These are phyloP conservation scores for Shinisaurus crocodilurus DNA, from an alignment of 2,113 vertebrate species.

Conservation along the genomic window DNA sequence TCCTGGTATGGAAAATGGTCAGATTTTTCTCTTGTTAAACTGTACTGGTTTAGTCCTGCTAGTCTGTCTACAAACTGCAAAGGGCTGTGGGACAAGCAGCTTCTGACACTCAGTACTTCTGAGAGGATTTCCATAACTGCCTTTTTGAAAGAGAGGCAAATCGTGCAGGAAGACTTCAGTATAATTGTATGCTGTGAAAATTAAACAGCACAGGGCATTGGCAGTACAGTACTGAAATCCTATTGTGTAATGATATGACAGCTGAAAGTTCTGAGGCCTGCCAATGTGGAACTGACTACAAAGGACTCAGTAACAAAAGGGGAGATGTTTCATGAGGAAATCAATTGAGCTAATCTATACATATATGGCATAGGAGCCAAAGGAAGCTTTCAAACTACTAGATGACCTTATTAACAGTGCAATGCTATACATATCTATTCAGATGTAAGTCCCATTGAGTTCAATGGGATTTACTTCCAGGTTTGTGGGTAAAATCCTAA, in stretches of 20 bases:
- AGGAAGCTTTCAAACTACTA: not conserved
- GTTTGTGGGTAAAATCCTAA: not conserved
- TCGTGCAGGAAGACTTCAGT: not conserved
- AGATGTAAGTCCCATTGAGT: not conserved
- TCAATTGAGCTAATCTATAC: conserved; percentile 12
- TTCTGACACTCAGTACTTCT: not conserved
- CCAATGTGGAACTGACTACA: not conserved
- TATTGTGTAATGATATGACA: not conserved
- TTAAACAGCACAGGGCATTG: not conserved
- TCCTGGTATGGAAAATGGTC: not conserved
- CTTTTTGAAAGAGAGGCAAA: conserved; percentile 4
- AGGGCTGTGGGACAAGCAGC: not conserved
- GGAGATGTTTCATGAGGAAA: conserved; percentile 8
- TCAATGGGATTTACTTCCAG: not conserved
- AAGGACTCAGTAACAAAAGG: not conserved
- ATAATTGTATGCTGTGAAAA: conserved; percentile 11
- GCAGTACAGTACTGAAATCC: not conserved
- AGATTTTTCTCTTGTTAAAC: not conserved
- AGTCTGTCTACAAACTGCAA: not conserved
- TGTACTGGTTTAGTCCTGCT: not conserved
- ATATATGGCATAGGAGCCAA: not conserved
- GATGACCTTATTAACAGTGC: not conserved
- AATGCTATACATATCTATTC: not conserved
- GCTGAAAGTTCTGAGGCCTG: not conserved
- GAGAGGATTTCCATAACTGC: not conserved